A percentile compares a stretch with the other conserved stretches of the same genome.
These are phyloP conservation scores for Acleris cristana DNA, from an alignment of 2,888 invertebrate species.

Conservation along the genomic window DNA sequence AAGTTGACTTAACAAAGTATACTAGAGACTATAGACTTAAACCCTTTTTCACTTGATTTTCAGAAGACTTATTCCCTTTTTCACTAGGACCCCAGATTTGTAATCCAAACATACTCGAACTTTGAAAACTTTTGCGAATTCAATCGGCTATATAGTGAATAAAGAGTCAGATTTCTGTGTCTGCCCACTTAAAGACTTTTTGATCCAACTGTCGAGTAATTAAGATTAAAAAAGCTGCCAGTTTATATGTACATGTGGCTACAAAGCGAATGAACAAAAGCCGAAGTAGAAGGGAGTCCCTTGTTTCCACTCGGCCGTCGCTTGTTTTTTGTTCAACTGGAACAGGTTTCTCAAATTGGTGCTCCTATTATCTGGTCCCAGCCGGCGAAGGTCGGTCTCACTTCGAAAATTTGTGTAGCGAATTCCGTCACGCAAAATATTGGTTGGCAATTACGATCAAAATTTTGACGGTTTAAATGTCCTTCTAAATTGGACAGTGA, in stretches of 20 bases:
- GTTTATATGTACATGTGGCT: conserved; percentile 37
- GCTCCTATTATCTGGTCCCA: conserved; percentile 78
- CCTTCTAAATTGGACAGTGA: conserved; percentile 34
- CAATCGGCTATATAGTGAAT: not conserved
- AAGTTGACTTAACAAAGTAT: too few species aligned
- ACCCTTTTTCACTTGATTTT: too few species aligned
- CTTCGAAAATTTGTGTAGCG: conserved; percentile 71
- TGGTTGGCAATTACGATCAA: conserved; percentile 54
- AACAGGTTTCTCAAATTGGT: conserved; percentile 81
- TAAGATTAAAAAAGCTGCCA: conserved; percentile 35
- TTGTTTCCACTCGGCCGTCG: conserved; percentile 67
- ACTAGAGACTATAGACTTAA: too few species aligned
- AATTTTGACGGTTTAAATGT: conserved; percentile 39
- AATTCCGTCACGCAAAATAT: conserved; percentile 82
- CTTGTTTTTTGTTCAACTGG: conserved; percentile 66
- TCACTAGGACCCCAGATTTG: too few species aligned
- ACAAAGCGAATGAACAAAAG: conserved; percentile 62
- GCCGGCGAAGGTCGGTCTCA: conserved; percentile 75
- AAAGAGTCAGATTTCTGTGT: not conserved
- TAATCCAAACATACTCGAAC: too few species aligned
- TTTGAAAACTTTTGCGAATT: not conserved
- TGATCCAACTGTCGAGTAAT: conserved; percentile 32
- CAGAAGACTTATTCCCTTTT: too few species aligned
- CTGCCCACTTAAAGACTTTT: conserved; percentile 16
- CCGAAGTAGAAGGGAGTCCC: conserved; percentile 63